Base-by-base conservation (phyloP, 2,797 vertebrate species). In the Parambassis ranga region DNA sequence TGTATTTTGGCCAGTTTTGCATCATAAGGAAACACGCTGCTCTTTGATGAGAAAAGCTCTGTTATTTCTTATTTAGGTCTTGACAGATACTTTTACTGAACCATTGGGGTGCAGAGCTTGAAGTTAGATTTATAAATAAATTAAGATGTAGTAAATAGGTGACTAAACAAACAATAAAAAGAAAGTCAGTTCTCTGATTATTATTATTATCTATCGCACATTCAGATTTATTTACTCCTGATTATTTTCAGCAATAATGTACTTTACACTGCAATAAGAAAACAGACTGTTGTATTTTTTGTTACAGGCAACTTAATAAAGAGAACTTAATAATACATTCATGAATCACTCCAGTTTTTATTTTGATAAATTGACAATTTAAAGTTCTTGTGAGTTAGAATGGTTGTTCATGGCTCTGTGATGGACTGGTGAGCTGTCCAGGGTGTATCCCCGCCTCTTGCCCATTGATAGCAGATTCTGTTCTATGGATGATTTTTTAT, bases 1-100 rank as follows among this genome's bases (percentile, higher is more conserved):
- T 13, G 14, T 46, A 46, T 74, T 83, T 72, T 76, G 53, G 79
- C 71, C 61, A 65, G 79, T 57, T 91, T 87, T 88, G 79, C 81
- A 77, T 88, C 79, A 85, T 85, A 75, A 71, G 46, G 26, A 49
- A 81, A 70, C 65, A 71, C 22, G 22, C 41, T 68, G 52, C 63
- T 78, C 60, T 69, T 70, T 71, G 59, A 41, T 33, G 24, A 63
- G 59, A 64, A 63, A 67, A 44, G 8, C 16, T 32, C 19, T 46
- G 30, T 44, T 39, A 31, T 81, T 68, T 84, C 35, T 65, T 57
- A 33, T 67, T 57, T 36, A 56, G 8, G 24, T 57, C 55, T 74
- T 79, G 58, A 77, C 61, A 48, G 61, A 60, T 58, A 58, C 37
- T 71, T 79, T 71, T 39, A 51, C 32, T 1, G 2, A 50, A 43